These are phyloP conservation scores for Hipparchia sbordonii DNA, from an alignment of 2,888 invertebrate species.

Conservation along the genomic window DNA sequence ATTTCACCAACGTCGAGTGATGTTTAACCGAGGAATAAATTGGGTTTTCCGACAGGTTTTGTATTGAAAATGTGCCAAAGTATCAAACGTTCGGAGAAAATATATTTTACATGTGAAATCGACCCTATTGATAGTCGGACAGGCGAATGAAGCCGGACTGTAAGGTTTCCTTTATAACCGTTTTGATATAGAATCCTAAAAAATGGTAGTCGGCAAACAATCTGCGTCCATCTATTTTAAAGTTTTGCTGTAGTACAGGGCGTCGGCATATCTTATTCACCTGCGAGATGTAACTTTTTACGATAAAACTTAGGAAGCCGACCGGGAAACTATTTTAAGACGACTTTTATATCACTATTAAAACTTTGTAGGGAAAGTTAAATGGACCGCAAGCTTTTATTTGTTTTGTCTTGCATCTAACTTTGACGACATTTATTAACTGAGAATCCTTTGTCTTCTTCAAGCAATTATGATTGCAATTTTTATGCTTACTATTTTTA, in stretches of 20 bases:
- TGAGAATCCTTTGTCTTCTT: slow-evolving; percentile 5
- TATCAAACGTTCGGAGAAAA: too few species aligned
- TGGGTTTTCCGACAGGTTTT: too few species aligned
- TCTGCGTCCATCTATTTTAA: slow-evolving; percentile 19
- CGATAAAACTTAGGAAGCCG: slow-evolving; percentile 50
- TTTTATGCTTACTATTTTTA: not conserved
- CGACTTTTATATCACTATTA: slow-evolving; percentile 66
- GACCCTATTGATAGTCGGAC: too few species aligned
- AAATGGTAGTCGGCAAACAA: not conserved
- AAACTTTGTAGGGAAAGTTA: slow-evolving; percentile 53
- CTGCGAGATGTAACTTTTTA: slow-evolving; percentile 53
- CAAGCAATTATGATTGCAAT: not conserved
- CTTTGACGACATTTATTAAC: slow-evolving; percentile 17
- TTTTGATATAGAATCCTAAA: not conserved
- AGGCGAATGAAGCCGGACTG: too few species aligned
- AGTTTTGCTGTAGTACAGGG: slow-evolving; percentile 43
- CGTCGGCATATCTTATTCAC: slow-evolving; percentile 48
- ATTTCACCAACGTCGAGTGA: too few species aligned
- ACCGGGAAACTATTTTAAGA: slow-evolving; percentile 62
- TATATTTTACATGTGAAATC: too few species aligned
- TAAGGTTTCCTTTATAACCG: too few species aligned
- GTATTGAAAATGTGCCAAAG: too few species aligned
- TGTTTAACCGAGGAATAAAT: too few species aligned
- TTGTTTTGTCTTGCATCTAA: slow-evolving; percentile 33
- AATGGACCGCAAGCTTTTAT: slow-evolving; percentile 40